Conservation (phyloP, 2,113 vertebrate genomes). For the Taurulus bubalis region DNA sequence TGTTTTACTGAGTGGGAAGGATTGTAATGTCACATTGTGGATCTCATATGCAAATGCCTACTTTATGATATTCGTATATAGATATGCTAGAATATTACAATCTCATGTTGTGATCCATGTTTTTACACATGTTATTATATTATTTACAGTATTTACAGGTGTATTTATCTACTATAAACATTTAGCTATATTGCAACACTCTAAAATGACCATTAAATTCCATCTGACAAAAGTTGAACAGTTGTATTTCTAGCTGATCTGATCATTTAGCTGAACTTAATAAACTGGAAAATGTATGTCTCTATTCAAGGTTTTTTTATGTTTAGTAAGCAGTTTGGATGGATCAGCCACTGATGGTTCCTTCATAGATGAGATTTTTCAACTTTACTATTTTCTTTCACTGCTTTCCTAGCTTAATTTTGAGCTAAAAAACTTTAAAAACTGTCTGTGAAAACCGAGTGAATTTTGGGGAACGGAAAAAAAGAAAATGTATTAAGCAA, state of each 20-base stretch:
- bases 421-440: not conserved
- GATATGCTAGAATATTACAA: not conserved
- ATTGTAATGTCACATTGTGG: not conserved
- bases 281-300: not conserved
- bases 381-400: not conserved
- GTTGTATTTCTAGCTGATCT: not conserved
- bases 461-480: not conserved
- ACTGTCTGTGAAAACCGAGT: not conserved
- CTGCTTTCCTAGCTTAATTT: not conserved
- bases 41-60: not conserved
- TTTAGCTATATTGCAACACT: not conserved
- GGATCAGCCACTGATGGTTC: not conserved
- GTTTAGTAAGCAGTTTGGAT: not conserved
- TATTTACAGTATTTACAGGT: not conserved
- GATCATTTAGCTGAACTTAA: not conserved
- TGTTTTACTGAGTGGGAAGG: not conserved
- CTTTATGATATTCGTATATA: not conserved
- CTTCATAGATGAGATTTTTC: not conserved
- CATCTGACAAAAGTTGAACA: not conserved
- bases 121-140: constrained; percentile 5
- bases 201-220: not conserved
- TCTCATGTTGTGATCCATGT: constrained; percentile 1
- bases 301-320: not conserved
- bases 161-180: not conserved
- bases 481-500: not conserved